phyloP scores from a whole-genome alignment of 2,888 invertebrate genomes.

The Limnephilus marmoratus region DNA sequence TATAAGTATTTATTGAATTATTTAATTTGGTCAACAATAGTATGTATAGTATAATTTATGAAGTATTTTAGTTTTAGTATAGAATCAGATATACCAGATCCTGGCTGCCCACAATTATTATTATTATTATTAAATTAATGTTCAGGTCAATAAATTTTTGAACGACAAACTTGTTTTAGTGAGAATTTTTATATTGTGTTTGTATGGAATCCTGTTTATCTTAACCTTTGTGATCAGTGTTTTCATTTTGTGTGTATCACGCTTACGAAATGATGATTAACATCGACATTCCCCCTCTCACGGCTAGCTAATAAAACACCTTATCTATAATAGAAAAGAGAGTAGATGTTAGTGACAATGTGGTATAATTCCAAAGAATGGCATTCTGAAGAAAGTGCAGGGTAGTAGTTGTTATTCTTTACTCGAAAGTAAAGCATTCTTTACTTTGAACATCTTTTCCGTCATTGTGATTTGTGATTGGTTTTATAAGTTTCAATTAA shows the following conservation, averaged over 20 bases:
- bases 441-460: background rate
- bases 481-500: background rate
- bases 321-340: background rate
- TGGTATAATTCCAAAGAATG: background rate
- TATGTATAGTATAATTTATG: background rate
- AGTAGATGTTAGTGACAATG: background rate
- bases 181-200: background rate
- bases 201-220: background rate
- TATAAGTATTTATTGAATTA: background rate
- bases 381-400: slow-evolving; percentile 28
- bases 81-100: background rate
- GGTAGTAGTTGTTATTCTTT: slow-evolving; percentile 14
- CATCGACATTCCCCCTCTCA: background rate
- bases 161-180: background rate
- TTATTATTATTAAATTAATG: background rate
- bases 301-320: background rate
- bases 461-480: background rate
- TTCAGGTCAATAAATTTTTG: background rate
- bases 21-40: background rate
- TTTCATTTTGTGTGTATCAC: background rate
- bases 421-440: background rate
- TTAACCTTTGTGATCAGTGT: background rate
- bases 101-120: background rate
- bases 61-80: background rate
- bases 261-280: no score